These are phyloP conservation scores for Athetis lepigone DNA, from an alignment of 2,888 invertebrate genomes.

Conservation along the genomic window DNA sequence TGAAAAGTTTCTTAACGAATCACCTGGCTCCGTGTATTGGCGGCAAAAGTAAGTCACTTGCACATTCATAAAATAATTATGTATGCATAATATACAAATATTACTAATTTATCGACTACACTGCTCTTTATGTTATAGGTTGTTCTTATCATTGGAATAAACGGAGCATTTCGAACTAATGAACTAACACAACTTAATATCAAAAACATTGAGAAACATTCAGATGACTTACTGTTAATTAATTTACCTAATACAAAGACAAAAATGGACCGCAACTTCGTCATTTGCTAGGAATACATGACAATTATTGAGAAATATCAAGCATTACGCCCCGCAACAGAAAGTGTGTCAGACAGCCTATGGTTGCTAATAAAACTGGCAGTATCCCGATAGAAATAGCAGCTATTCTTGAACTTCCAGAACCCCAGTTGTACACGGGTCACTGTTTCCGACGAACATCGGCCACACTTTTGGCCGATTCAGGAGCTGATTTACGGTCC, in stretches of 20 bases:
- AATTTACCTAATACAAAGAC: background rate
- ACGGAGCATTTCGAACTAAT: background rate
- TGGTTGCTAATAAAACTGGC: background rate
- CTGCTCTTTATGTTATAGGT: background rate
- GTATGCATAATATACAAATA: no score
- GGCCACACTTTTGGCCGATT: conserved; percentile 10
- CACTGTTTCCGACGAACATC: conserved; percentile 15
- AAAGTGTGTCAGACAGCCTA: conserved; percentile 1
- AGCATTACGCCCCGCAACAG: background rate
- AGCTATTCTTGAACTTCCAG: background rate
- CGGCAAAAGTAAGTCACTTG: conserved; percentile 10
- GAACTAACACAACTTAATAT: background rate
- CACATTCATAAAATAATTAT: background rate
- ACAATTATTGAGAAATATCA: no score
- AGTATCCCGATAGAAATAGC: conserved; percentile 2
- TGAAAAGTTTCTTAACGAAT: conserved; percentile 8
- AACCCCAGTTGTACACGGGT: conserved; percentile 11
- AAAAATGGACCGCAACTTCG: no score
- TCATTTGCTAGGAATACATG: no score
- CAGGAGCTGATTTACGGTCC: conserved; percentile 3
- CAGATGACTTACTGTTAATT: conserved; percentile 1
- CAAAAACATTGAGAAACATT: conserved; percentile 2
- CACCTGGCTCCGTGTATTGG: conserved; percentile 6
- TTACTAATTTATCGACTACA: background rate
- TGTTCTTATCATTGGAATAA: background rate